Percentiles rank a stretch among this genome's conserved stretches.
Evolutionary conservation across 2,888 invertebrate genomes (phyloP).

Genomic region (Globia sparganii): DNA sequence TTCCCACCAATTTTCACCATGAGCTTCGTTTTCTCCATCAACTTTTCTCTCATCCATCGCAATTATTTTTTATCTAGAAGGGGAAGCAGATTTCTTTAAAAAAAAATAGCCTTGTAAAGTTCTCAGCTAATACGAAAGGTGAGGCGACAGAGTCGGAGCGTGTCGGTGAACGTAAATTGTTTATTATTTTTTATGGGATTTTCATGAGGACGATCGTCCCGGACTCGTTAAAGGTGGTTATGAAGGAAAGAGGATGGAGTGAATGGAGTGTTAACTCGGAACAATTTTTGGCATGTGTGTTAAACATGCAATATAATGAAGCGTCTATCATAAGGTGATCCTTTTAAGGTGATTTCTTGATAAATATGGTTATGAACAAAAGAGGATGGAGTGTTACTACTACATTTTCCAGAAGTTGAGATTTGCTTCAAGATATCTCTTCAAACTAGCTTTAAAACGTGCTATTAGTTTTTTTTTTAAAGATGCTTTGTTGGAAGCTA

Average conservation of each 20-base stretch:
- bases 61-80: slow-evolving; percentile 56
- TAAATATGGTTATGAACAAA: background rate
- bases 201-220: slow-evolving; percentile 80
- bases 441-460: background rate
- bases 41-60: slow-evolving; percentile 31
- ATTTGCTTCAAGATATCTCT: background rate
- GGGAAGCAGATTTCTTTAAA: slow-evolving; percentile 59
- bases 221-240: slow-evolving; percentile 74
- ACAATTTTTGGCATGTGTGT: background rate
- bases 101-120: slow-evolving; percentile 65
- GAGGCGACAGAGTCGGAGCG: slow-evolving; percentile 83
- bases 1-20: background rate
- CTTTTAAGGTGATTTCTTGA: background rate
- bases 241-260: slow-evolving; percentile 10
- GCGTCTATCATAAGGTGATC: background rate
- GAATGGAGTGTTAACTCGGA: slow-evolving; percentile 21
- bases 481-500: background rate
- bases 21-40: slow-evolving; percentile 3
- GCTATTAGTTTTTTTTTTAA: background rate
- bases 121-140: slow-evolving; percentile 76
- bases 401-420: background rate
- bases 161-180: slow-evolving; percentile 89
- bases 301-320: background rate
- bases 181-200: slow-evolving; percentile 89
- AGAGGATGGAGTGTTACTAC: background rate